phyloP scores from a whole-genome alignment of 1,140 invertebrate genomes.

The Matsumurasca onukii region DNA sequence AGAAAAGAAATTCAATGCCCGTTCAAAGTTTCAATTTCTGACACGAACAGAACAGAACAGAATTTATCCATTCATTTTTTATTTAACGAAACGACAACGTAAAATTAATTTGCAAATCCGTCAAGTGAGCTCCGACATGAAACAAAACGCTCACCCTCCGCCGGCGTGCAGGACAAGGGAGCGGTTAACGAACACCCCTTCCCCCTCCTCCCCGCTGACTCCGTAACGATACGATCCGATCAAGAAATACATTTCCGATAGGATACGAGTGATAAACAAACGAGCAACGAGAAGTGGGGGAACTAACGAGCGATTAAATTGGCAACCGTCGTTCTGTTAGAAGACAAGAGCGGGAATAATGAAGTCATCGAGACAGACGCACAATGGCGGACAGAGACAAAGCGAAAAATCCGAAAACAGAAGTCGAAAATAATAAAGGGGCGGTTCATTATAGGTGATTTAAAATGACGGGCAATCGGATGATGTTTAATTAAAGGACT shows the following conservation, averaged over 20 bases:
- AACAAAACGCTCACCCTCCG: too few relatives aligned
- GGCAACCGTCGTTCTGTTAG: neutral
- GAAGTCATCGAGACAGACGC: constrained; percentile 14
- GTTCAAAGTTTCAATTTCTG: too few relatives aligned
- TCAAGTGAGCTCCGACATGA: too few relatives aligned
- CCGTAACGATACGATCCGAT: neutral
- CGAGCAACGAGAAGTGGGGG: too few relatives aligned
- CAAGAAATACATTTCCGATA: constrained; percentile 27
- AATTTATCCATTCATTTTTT: too few relatives aligned
- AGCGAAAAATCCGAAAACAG: constrained; percentile 23
- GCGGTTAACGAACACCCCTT: too few relatives aligned
- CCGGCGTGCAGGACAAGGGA: too few relatives aligned
- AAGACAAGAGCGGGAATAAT: constrained; percentile 6
- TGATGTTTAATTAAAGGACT: constrained; percentile 23
- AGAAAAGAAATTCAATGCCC: too few relatives aligned
- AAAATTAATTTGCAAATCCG: too few relatives aligned
- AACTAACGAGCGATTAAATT: constrained; percentile 25
- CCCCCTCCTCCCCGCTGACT: too few relatives aligned
- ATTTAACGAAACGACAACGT: too few relatives aligned
- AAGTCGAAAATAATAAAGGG: constrained; percentile 26
- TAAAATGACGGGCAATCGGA: constrained; percentile 24
- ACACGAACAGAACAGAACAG: too few relatives aligned
- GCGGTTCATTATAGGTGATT: constrained; percentile 27
- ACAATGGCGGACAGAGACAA: constrained; percentile 21
- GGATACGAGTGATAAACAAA: constrained; percentile 20